Evolutionary conservation across 2,797 vertebrate genomes (phyloP), one percentile per base, ranked within the genome.

Genomic region (Molossus alvarezi): DNA sequence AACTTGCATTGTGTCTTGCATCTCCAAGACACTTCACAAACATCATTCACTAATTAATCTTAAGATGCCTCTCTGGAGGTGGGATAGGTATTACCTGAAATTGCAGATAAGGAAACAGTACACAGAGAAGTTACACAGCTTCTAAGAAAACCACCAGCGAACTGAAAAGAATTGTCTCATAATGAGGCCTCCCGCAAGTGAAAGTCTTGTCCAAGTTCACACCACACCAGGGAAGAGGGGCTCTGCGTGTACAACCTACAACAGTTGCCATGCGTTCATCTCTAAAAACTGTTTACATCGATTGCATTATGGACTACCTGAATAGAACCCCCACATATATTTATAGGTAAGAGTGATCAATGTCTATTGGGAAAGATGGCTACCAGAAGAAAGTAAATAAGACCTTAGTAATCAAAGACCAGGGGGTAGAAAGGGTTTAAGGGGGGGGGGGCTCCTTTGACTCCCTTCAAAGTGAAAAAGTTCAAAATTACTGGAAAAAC

Each of bases 41-140:
- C 76, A 90, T 93, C 53, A 95, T 96, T 97, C 97, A 92, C 90
- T 97, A 95, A 97, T 97, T 96, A 97, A 77, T 73, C 84, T 95
- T 97, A 94, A 96, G 93, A 85, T 92, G 79, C 82, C 76, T 93
- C 96, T 97, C 87, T 95, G 62, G 77, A 97, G 62, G 73, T 83
- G 53, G 71, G 23, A 55, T 80, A 62, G 41, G 58, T 88, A 86
- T 88, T 90, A 94, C 75, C 83, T 76, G 53, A 73, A 80, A 57
- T 67, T 92, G 14, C 60, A 93, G 94, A 87, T 58, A 95, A 94
- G 57, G 76, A 92, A 94, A 80, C 25, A 80, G 33, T 33, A 51
- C 37, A 14, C 14, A 94, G 75, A 96, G 64, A 87, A 67, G 67
- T 82, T 79, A 57, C 15, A 53, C 25, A 77, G 62, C 37, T 48